phyloP scores from a whole-genome alignment of 2,113 vertebrate genomes.

The Hassar affinis region DNA sequence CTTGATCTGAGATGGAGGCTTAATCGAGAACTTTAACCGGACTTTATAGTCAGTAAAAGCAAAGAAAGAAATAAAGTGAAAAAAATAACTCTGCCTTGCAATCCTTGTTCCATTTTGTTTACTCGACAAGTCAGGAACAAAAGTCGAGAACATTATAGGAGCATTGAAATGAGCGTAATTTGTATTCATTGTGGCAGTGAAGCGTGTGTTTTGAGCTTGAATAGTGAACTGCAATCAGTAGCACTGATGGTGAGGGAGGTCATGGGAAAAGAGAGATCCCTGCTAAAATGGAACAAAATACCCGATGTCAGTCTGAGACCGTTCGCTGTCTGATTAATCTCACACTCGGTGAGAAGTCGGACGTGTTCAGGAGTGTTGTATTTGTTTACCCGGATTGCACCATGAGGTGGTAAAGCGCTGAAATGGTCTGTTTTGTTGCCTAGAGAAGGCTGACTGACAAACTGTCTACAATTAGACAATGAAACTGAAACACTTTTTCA shows the following conservation, averaged over 20 bases:
- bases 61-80: too few species aligned
- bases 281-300: slow-evolving; percentile 36
- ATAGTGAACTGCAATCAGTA: slow-evolving; percentile 48
- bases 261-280: neutral
- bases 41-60: slow-evolving; percentile 28
- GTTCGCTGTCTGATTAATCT: neutral
- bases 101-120: slow-evolving; percentile 49
- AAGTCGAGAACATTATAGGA: slow-evolving; percentile 48
- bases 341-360: neutral
- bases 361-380: neutral
- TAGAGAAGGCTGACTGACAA: too few species aligned
- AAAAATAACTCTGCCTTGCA: slow-evolving; percentile 32
- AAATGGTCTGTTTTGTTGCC: too few species aligned
- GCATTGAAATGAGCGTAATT: slow-evolving; percentile 56
- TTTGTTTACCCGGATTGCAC: neutral
- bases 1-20: slow-evolving; percentile 8
- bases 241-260: neutral
- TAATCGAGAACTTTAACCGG: slow-evolving; percentile 31
- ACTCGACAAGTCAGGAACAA: slow-evolving; percentile 45
- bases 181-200: slow-evolving; percentile 48
- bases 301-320: slow-evolving; percentile 22
- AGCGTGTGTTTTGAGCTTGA: slow-evolving; percentile 43
- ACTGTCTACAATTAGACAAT: too few species aligned
- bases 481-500: too few species aligned
- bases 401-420: neutral